Conservation (phyloP, 2,888 invertebrate genomes). For the Drosophila borealis region DNA sequence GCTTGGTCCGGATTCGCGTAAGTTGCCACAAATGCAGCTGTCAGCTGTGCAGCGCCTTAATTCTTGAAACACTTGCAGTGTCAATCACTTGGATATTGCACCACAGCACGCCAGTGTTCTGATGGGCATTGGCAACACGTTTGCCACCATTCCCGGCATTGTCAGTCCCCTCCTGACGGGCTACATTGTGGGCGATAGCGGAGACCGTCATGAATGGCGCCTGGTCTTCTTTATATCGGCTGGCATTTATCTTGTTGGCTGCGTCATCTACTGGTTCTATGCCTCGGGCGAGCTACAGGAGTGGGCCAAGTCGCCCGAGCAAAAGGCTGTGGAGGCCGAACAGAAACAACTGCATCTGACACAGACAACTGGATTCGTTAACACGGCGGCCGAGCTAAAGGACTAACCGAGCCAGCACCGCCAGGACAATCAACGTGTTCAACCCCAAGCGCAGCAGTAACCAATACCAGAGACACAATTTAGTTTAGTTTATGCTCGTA, state of each 20-base stretch:
- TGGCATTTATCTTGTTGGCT: slow-evolving; percentile 92
- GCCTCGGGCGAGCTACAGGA: slow-evolving; percentile 93
- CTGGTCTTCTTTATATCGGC: slow-evolving; percentile 94
- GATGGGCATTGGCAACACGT: slow-evolving; percentile 96
- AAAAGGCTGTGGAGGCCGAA: slow-evolving; percentile 79
- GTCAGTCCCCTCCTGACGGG: slow-evolving; percentile 94
- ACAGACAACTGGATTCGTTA: slow-evolving; percentile 78
- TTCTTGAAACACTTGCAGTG: slow-evolving; percentile 85
- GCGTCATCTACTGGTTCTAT: slow-evolving; percentile 92
- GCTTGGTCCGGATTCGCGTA: slow-evolving; percentile 97
- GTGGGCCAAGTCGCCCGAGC: slow-evolving; percentile 88
- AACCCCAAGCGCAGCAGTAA: slow-evolving; percentile 23
- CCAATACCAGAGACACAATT: slow-evolving; percentile 43
- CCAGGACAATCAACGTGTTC: slow-evolving; percentile 31
- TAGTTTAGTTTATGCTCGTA: slow-evolving; percentile 57
- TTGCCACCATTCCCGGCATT: slow-evolving; percentile 96
- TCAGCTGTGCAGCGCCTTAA: neutral
- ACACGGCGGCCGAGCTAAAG: slow-evolving; percentile 83
- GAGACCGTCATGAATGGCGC: slow-evolving; percentile 90
- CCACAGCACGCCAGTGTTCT: slow-evolving; percentile 96
- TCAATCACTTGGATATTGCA: slow-evolving; percentile 95
- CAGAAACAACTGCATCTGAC: slow-evolving; percentile 66
- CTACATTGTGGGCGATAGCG: slow-evolving; percentile 88
- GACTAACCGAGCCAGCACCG: slow-evolving; percentile 65
- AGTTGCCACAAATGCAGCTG: slow-evolving; percentile 53